phyloP scores from a whole-genome alignment of 2,888 invertebrate species.

The Hemithea aestivaria region DNA sequence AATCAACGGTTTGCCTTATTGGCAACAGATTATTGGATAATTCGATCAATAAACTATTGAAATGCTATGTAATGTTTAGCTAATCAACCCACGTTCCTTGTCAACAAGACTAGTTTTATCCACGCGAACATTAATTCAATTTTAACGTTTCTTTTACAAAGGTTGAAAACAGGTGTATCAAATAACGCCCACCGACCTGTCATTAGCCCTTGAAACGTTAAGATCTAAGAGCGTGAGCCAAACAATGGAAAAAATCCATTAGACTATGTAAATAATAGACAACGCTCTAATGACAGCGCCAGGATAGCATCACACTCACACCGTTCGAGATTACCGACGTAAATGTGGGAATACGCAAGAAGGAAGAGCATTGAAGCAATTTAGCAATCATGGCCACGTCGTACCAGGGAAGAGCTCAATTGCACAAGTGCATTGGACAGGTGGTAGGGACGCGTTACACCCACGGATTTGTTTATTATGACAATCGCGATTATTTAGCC shows the following conservation, averaged over 20 bases:
- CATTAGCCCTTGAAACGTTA: constrained; percentile 13
- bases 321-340: constrained; percentile 24
- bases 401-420: constrained; percentile 29
- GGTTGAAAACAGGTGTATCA: too few relatives aligned
- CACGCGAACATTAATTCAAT: too few relatives aligned
- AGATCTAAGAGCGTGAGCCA: constrained; percentile 13
- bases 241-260: constrained; percentile 20
- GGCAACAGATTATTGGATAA: constrained; percentile 6
- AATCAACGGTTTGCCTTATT: constrained; percentile 11
- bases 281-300: constrained; percentile 19
- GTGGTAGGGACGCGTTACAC: constrained; percentile 29
- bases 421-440: constrained; percentile 30
- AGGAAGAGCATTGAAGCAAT: constrained; percentile 42
- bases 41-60: constrained; percentile 9
- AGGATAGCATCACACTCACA: constrained; percentile 24
- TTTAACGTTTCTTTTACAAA: too few relatives aligned
- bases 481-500: constrained; percentile 3
- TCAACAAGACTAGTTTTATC: not conserved
- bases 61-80: not conserved
- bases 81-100: constrained; percentile 11
- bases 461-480: constrained; percentile 18
- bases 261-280: constrained; percentile 19
- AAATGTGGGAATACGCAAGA: constrained; percentile 30
- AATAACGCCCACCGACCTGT: constrained; percentile 6
- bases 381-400: constrained; percentile 31